phyloP scores from a whole-genome alignment of 2,113 vertebrate genomes.

The Hipposideros armiger region DNA sequence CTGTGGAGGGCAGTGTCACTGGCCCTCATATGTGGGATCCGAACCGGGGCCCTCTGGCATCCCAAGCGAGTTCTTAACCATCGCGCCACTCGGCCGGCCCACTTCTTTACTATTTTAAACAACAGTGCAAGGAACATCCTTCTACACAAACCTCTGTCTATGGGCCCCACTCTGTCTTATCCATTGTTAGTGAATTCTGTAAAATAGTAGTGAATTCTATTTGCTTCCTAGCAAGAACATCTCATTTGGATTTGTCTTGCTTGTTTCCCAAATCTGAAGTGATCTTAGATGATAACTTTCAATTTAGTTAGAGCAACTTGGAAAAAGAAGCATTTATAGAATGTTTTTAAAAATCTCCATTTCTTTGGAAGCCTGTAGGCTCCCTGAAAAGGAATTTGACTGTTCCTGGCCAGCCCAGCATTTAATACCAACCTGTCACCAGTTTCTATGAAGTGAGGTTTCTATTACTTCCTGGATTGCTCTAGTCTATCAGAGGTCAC shows the following conservation, averaged over 20 bases:
- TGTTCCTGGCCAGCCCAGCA: constrained; percentile 55
- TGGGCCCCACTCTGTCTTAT: not conserved
- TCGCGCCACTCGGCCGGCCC: too few species aligned
- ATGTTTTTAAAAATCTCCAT: constrained; percentile 29
- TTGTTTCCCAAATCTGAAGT: not conserved
- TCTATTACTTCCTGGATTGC: constrained; percentile 82
- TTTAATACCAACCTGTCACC: constrained; percentile 77
- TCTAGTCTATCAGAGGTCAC: constrained; percentile 82
- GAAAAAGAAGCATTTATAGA: constrained; percentile 50
- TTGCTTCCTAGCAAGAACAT: not conserved
- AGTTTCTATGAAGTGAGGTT: constrained; percentile 81
- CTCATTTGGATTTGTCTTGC: constrained; percentile 15
- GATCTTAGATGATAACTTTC: constrained; percentile 49
- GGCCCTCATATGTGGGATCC: too few species aligned
- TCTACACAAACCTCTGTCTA: not conserved
- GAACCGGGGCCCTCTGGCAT: too few species aligned
- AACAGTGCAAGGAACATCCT: not conserved
- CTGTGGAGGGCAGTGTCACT: too few species aligned
- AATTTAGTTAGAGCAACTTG: constrained; percentile 27
- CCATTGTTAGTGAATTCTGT: not conserved
- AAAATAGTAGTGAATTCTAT: not conserved
- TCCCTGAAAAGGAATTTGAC: constrained; percentile 40
- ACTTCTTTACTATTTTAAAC: not conserved
- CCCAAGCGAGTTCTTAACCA: too few species aligned
- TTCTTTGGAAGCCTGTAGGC: not conserved